Base-by-base conservation (phyloP, 2,113 vertebrate genomes). In the Peromyscus polionotus region DNA sequence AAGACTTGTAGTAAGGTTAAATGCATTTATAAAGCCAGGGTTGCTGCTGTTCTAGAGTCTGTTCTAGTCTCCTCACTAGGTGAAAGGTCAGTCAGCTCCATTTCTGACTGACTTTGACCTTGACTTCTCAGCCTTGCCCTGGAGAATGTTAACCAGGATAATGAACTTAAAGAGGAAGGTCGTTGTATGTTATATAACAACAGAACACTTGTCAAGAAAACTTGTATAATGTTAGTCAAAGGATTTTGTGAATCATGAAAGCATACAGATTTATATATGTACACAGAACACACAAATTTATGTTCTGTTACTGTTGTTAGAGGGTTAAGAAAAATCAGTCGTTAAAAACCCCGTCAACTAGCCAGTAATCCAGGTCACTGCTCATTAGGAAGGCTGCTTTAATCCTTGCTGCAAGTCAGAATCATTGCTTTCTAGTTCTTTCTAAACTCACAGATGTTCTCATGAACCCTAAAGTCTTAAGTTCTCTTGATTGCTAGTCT, bases 401-500 rank as follows among this genome's bases (percentile, higher is more conserved):
- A 48, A 85, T 36, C 57, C 36, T 54, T 36, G 8, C 51, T 94
- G 33, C 59, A 36, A 26, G 22, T 70, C 36, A 83, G 51, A 88
- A 84, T 28, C 57, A n/a, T n/a, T 31, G 77, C 42, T 80, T 68
- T 85, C 83, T 76, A 39, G 68, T 68, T 54, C 54, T 77, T 76
- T 68, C 81, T 70, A 16, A 87, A 39, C 14, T 94, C 28, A 95
- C 54, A 81, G 79, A 36, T 86, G 65, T 8, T 75, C 48, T 68
- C 42, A 57, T 59, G 72, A 79, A 76, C n/a, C 12, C 26, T 7
- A 28, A 67, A 26, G 14, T 85, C 42, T 81, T 28, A 94, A 93
- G 75, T 73, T 95, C 51, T 96, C 36, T 88, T 79, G 36, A 51
- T 75, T 88, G 85, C 61, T n/a, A 87, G 57, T 80, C 48, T 94